Conservation (phyloP, 1,140 invertebrate genomes). For the Asbolus verrucosus region DNA sequence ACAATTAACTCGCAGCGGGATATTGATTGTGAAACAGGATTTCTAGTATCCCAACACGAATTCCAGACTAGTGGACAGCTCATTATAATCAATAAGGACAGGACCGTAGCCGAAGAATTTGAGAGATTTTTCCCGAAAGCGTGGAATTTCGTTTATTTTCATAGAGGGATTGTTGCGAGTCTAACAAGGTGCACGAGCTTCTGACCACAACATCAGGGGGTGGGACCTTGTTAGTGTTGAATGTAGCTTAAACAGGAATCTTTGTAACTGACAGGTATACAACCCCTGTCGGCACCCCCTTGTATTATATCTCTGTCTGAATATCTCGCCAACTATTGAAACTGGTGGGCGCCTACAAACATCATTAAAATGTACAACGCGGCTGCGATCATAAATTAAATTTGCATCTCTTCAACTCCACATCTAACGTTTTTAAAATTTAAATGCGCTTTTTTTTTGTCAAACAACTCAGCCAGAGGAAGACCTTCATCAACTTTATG, state of each 20-base stretch:
- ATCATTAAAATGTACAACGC: constrained; percentile 20
- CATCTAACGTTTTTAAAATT: no score
- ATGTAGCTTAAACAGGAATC: constrained; percentile 36
- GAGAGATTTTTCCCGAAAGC: constrained; percentile 23
- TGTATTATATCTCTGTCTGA: constrained; percentile 39
- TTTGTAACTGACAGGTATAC: constrained; percentile 43
- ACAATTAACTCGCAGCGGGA: constrained; percentile 40
- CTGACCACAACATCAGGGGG: constrained; percentile 32
- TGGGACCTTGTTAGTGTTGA: constrained; percentile 42
- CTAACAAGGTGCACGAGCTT: constrained; percentile 39
- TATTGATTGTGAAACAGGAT: constrained; percentile 18
- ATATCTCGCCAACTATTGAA: constrained; percentile 17
- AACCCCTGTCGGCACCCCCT: constrained; percentile 41
- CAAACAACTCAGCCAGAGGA: no score
- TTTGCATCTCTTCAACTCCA: constrained; percentile 17
- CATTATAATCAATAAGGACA: constrained; percentile 25
- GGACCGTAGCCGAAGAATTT: neutral
- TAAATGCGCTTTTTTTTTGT: no score
- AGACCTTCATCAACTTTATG: neutral
- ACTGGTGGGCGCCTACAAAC: constrained; percentile 8
- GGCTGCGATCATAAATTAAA: constrained; percentile 12
- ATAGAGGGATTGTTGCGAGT: constrained; percentile 17
- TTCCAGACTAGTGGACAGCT: constrained; percentile 32
- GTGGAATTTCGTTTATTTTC: constrained; percentile 23
- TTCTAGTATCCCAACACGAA: constrained; percentile 25